phyloP scores from a whole-genome alignment of 2,888 invertebrate species.

The Andrena flavipes region DNA sequence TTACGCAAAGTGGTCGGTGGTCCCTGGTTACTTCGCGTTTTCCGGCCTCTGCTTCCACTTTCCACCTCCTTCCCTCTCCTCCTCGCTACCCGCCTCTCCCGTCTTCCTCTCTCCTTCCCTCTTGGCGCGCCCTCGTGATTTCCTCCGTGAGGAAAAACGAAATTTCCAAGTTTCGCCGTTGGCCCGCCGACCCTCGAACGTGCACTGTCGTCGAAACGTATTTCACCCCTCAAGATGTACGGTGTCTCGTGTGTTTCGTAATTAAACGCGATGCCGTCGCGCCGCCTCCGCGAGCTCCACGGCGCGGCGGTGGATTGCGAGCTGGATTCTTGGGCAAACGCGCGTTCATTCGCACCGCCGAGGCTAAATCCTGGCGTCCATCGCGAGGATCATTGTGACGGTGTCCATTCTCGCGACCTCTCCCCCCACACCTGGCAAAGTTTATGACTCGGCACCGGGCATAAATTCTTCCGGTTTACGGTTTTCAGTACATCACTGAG shows the following conservation, averaged over 20 bases:
- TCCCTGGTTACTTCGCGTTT: constrained; percentile 77
- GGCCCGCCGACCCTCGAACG: background rate
- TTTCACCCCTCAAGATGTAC: background rate
- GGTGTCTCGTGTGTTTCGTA: background rate
- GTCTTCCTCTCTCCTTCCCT: constrained; percentile 2
- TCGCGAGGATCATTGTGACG: background rate
- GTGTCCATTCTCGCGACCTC: background rate
- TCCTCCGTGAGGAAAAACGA: constrained; percentile 56
- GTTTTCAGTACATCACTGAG: constrained; percentile 59
- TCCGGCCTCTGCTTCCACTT: constrained; percentile 65
- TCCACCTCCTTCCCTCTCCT: constrained; percentile 34
- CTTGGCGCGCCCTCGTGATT: constrained; percentile 51
- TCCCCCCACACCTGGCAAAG: background rate
- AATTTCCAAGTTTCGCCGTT: constrained; percentile 51
- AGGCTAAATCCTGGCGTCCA: background rate
- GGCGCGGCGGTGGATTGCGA: background rate
- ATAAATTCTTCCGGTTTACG: constrained; percentile 65
- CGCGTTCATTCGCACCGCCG: background rate
- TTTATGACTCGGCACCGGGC: constrained; percentile 19
- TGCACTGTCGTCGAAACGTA: background rate
- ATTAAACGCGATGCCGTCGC: background rate
- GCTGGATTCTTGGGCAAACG: background rate
- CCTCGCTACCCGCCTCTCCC: background rate
- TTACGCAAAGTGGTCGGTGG: constrained; percentile 80
- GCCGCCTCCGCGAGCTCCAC: background rate